Evolutionary conservation across 2,888 invertebrate species (phyloP).

Genomic region (Polia nebulosa): DNA sequence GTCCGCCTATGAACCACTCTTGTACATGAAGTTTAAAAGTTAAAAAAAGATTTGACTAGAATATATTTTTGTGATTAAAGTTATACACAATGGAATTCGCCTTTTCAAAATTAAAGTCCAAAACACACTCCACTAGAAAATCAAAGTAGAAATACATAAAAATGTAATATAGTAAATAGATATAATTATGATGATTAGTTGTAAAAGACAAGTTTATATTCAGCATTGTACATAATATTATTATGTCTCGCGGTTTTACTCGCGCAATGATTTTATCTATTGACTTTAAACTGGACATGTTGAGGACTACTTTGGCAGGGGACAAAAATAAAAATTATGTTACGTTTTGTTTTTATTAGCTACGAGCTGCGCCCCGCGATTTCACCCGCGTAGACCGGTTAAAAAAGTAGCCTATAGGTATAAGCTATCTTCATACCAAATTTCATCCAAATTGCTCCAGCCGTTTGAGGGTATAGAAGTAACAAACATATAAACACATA

Average conservation of each 20-base stretch:
- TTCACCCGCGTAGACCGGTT: no score
- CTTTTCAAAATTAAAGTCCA: constrained; percentile 13
- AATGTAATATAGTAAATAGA: constrained; percentile 61
- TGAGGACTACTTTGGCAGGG: constrained; percentile 34
- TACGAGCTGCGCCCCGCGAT: no score
- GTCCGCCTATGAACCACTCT: no score
- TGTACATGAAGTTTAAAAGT: no score
- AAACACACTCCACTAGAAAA: constrained; percentile 38
- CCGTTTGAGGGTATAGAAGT: no score
- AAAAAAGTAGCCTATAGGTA: no score
- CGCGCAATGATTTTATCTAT: constrained; percentile 56
- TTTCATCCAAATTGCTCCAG: no score
- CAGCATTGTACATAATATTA: constrained; percentile 64
- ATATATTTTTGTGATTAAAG: neutral
- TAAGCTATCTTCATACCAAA: no score
- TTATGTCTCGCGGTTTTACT: constrained; percentile 60
- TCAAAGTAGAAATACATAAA: constrained; percentile 50
- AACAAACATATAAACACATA: no score
- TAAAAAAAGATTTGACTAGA: no score
- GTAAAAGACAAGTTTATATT: constrained; percentile 63
- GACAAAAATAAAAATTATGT: no score
- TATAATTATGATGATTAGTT: constrained; percentile 53
- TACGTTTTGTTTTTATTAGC: no score
- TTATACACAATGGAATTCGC: neutral
- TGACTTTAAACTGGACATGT: constrained; percentile 59